Base-by-base conservation (phyloP, 2,113 vertebrate genomes). In the Lophius piscatorius region DNA sequence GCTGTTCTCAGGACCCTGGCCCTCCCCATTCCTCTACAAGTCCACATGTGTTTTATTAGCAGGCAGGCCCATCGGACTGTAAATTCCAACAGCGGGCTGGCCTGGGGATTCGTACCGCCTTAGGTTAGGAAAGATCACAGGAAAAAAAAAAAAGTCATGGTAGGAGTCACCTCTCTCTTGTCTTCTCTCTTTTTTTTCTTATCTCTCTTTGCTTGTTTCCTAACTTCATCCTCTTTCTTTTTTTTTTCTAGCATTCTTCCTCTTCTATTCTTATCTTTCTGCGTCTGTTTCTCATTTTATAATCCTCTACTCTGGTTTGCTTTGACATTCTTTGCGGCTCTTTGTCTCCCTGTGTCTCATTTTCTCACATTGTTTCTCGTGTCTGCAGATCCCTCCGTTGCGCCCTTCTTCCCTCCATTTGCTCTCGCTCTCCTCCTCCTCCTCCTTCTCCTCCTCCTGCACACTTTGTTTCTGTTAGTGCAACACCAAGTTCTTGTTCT, bases 11-110 rank as follows among this genome's bases (percentile, higher is more conserved):
- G 46, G 14, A 45, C 63, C 38, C 22, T 4, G 45, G 70, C 65
- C 85, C 85, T 80, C 84, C 81, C 75, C 82, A 88, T 89, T 86
- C 84, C 85, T 86, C 66, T 83, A 66, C 87, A 88, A 82, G 88
- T 85, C 89, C 88, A 90, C 76, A 90, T 88, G 87, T 87, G 88
- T 90, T 91, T 91, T 90, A 91, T 83, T 88, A 90, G 83, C 83
- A 80, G 74, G 60, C 74, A 74, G 65, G 82, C 82, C 76, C 62
- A 67, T 66, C 33, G 62, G 79, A 90, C 89, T 87, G 87, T 87
- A 87, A 90, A 91, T 90, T 88, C 88, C 82, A 73, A 56, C 3
- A 26, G 63, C 58, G 49, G 62, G 62, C 70, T 42, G 55, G 79
- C 79, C 80, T 64, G 76, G 65, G 77, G 87, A 82, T 70, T 82